Evolutionary conservation across 2,113 vertebrate genomes (phyloP).

Genomic region (Zapornia atra): DNA sequence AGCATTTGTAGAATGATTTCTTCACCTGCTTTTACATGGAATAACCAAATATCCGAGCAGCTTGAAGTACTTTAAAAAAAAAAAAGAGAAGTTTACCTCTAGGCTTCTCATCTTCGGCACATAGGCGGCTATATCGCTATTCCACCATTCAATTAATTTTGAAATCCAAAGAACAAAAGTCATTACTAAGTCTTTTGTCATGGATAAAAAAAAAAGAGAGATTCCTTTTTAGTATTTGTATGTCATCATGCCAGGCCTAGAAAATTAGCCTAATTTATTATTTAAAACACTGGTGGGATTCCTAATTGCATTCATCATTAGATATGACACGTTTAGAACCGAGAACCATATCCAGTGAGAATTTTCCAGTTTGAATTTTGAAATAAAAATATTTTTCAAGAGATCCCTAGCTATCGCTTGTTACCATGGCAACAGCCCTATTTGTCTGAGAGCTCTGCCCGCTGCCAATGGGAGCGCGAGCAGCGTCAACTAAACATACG

Average conservation of each 20-base stretch:
- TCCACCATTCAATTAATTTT: conserved; percentile 74
- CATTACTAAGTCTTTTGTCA: conserved; percentile 83
- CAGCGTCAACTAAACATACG: conserved; percentile 86
- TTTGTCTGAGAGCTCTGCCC: conserved; percentile 90
- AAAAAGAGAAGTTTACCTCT: conserved; percentile 69
- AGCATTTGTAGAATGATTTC: conserved; percentile 77
- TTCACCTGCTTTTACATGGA: conserved; percentile 76
- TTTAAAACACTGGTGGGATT: conserved; percentile 88
- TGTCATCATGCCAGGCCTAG: conserved; percentile 81
- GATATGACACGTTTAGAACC: conserved; percentile 85
- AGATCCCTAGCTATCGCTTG: conserved; percentile 90
- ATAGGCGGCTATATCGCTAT: conserved; percentile 60
- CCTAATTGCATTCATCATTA: conserved; percentile 90
- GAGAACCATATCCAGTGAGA: conserved; percentile 83
- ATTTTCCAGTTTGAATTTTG: conserved; percentile 89
- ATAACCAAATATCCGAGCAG: conserved; percentile 76
- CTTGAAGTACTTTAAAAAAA: conserved; percentile 51
- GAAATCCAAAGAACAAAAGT: conserved; percentile 80
- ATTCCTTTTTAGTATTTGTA: conserved; percentile 79
- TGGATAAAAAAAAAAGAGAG: conserved; percentile 76
- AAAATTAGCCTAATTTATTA: conserved; percentile 89
- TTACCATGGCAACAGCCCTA: conserved; percentile 95
- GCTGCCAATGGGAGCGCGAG: conserved; percentile 84
- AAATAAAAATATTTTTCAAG: conserved; percentile 93
- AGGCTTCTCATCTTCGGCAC: conserved; percentile 70